Conservation (phyloP, 1,140 invertebrate species). For the Acromyrmex charruanus region DNA sequence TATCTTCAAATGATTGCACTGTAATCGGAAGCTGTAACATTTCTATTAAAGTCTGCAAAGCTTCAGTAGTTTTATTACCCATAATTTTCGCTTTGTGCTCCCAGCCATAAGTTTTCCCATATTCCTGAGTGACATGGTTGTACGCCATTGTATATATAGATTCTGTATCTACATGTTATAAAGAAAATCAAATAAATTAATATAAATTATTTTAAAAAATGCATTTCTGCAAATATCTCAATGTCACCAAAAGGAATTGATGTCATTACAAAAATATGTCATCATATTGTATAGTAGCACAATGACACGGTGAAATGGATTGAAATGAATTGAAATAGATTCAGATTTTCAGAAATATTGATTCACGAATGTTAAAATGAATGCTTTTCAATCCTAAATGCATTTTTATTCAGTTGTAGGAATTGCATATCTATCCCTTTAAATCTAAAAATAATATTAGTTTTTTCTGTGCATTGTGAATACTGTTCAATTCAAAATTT, state of each 20-base stretch:
- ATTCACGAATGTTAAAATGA: no score
- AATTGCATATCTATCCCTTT: no score
- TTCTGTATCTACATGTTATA: constrained; percentile 90
- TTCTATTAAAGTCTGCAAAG: constrained; percentile 89
- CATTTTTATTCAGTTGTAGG: no score
- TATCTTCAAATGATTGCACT: constrained; percentile 88
- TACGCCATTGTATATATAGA: constrained; percentile 90
- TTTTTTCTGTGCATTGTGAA: no score
- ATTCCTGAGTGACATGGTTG: constrained; percentile 89
- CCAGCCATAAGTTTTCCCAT: constrained; percentile 92
- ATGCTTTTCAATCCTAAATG: no score
- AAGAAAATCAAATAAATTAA: background rate
- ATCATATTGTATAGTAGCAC: background rate
- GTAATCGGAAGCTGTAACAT: constrained; percentile 90
- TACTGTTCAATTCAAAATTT: no score
- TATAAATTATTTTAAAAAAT: background rate
- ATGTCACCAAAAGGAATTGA: background rate
- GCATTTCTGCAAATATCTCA: background rate
- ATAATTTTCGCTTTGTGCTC: constrained; percentile 91
- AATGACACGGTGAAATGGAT: background rate
- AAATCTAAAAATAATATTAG: no score
- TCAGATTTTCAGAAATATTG: no score
- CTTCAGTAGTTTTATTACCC: constrained; percentile 90
- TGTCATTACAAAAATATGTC: background rate
- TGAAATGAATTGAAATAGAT: no score